A percentile compares a stretch with the other conserved stretches of the same genome.
Conservation (phyloP, 2,113 vertebrate species). For the Burhinus oedicnemus region DNA sequence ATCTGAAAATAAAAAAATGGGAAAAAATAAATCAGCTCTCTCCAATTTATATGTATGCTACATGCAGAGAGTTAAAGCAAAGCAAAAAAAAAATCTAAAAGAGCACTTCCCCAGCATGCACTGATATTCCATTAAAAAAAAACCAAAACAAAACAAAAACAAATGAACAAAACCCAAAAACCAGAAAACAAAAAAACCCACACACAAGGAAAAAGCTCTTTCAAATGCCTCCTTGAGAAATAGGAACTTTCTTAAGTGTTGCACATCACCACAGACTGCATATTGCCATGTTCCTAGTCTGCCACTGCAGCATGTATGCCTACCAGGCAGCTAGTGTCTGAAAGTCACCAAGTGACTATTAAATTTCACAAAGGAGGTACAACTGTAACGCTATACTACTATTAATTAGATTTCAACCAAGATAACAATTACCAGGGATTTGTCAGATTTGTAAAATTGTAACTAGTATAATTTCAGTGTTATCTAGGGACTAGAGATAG, state of each 20-base stretch:
- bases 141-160: not conserved
- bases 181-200: no score
- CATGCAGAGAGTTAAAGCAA: not conserved
- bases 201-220: not conserved
- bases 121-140: not conserved
- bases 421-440: constrained; percentile 22
- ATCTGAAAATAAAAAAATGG: not conserved
- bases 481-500: constrained; percentile 8
- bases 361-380: not conserved
- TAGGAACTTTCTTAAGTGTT: not conserved
- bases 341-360: constrained; percentile 20
- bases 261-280: fast-evolving
- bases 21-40: not conserved
- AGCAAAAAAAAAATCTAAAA: not conserved
- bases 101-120: not conserved
- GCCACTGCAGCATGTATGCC: not conserved
- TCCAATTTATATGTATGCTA: not conserved
- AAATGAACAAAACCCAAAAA: not conserved
- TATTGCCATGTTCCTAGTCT: not conserved
- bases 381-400: constrained; percentile 1
- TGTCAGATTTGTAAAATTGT: constrained; percentile 29
- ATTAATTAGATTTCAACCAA: constrained; percentile 55
- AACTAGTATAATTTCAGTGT: constrained; percentile 42
- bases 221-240: not conserved
- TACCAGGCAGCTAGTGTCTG: not conserved